Evolutionary conservation across 2,888 invertebrate genomes (phyloP).

Genomic region (Metalampra italica): DNA sequence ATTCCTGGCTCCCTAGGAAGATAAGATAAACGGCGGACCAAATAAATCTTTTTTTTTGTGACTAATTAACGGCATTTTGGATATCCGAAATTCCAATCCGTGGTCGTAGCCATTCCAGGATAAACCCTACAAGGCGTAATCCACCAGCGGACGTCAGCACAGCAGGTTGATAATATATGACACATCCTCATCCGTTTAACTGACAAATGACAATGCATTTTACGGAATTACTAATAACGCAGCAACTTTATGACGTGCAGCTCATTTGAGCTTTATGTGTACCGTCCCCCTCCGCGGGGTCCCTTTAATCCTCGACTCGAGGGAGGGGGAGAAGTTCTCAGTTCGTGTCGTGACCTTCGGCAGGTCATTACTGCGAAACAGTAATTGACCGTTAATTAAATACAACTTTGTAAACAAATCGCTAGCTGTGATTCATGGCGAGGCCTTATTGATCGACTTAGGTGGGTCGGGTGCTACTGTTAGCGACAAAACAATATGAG

Average conservation of each 20-base stretch:
- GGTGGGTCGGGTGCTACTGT: constrained; percentile 1
- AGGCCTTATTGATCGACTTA: not conserved
- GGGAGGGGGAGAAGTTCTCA: not conserved
- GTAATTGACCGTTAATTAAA: constrained; percentile 39
- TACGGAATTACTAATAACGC: not conserved
- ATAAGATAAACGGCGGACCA: too few species aligned
- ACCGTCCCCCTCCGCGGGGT: not conserved
- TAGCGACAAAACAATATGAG: too few species aligned
- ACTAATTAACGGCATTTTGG: too few species aligned
- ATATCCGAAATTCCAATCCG: too few species aligned
- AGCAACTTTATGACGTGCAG: not conserved
- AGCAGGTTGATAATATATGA: too few species aligned
- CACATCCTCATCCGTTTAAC: too few species aligned
- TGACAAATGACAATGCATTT: not conserved
- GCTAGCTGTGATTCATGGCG: constrained; percentile 27
- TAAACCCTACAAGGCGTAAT: too few species aligned
- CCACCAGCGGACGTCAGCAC: too few species aligned
- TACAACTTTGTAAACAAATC: constrained; percentile 34
- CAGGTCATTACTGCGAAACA: constrained; percentile 29
- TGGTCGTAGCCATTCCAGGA: too few species aligned
- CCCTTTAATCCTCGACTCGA: not conserved
- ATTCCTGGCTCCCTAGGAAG: too few species aligned
- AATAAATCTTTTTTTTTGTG: too few species aligned
- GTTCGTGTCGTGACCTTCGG: constrained; percentile 21
- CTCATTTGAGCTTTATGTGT: not conserved